Conservation (phyloP, 2,797 vertebrate genomes). For the Molossus molossus region DNA sequence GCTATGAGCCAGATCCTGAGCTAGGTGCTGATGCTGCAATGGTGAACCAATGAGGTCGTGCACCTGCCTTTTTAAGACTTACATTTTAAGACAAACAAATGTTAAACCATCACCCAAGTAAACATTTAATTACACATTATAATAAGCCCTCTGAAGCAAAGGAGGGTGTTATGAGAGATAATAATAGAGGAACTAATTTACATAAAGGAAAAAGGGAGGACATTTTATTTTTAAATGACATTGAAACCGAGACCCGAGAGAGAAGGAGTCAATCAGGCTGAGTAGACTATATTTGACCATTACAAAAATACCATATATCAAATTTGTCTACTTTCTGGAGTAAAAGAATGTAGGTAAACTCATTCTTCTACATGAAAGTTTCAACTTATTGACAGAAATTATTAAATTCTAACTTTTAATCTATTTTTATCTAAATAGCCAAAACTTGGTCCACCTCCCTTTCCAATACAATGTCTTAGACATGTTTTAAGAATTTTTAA, state of each 20-base stretch:
- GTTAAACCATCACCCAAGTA: not conserved
- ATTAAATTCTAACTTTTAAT: not conserved
- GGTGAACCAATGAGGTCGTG: not conserved
- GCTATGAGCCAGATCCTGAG: not conserved
- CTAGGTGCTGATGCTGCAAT: not conserved
- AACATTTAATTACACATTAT: not conserved
- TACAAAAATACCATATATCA: not conserved
- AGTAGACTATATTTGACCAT: not conserved
- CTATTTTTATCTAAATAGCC: not conserved
- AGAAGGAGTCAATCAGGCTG: not conserved
- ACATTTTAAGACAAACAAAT: not conserved
- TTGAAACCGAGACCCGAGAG: not conserved
- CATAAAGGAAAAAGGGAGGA: not conserved
- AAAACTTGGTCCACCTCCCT: not conserved
- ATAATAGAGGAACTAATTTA: not conserved
- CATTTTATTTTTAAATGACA: not conserved
- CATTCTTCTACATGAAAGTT: not conserved
- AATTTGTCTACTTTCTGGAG: not conserved
- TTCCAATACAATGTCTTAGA: not conserved
- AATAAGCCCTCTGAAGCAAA: not conserved
- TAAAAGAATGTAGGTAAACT: not conserved
- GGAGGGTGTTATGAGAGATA: not conserved
- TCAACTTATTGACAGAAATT: conserved; percentile 44
- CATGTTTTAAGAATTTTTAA: not conserved
- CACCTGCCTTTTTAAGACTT: not conserved